Evolutionary conservation across 2,113 vertebrate species (phyloP).

Genomic region (Malurus alboscapulatus): DNA sequence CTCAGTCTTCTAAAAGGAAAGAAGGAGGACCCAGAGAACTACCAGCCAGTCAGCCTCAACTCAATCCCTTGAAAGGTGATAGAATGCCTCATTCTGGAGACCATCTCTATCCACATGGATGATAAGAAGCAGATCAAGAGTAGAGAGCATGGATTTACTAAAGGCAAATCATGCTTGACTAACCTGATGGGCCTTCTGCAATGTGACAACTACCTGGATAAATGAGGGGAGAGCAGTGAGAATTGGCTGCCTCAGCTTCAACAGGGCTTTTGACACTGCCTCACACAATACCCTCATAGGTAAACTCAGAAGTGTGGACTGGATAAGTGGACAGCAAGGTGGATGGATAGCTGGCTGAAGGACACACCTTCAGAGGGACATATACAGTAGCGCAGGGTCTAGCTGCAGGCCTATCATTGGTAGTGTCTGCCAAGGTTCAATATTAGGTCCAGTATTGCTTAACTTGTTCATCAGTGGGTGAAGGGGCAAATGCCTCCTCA

Average conservation of each 20-base stretch:
- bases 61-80: background rate
- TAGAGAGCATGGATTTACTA: background rate
- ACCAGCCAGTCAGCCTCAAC: background rate
- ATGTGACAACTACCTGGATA: background rate
- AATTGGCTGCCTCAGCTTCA: background rate
- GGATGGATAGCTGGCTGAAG: background rate
- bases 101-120: background rate
- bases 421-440: background rate
- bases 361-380: background rate
- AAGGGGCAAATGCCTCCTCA: background rate
- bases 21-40: background rate
- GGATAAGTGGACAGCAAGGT: background rate
- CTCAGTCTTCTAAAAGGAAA: background rate
- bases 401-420: background rate
- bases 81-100: background rate
- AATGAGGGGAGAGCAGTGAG: background rate
- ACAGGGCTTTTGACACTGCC: background rate
- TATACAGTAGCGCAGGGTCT: background rate
- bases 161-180: background rate
- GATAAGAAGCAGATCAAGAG: background rate
- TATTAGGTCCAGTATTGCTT: background rate
- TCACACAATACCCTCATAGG: background rate
- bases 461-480: background rate
- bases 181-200: background rate
- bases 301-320: background rate